Evolutionary conservation across 1,140 invertebrate genomes (phyloP).

Genomic region (Arctopsyche grandis): DNA sequence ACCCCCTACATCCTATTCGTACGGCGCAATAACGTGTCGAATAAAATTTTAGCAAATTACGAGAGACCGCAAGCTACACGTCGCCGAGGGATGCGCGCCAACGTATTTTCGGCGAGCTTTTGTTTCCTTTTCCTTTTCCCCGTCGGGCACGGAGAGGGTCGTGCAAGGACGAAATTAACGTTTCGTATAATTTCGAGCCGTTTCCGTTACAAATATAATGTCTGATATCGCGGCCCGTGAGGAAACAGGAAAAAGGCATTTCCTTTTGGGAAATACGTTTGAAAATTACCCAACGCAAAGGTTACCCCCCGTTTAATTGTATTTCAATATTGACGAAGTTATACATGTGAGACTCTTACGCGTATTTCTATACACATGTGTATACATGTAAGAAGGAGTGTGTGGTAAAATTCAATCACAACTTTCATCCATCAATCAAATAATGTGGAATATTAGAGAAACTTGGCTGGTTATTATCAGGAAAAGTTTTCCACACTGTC

Average conservation of each 20-base stretch:
- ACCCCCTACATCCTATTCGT: no score
- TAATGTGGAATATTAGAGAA: constrained; percentile 14
- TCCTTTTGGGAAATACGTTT: neutral
- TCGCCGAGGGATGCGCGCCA: constrained; percentile 13
- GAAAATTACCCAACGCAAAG: neutral
- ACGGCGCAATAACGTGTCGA: constrained; percentile 2
- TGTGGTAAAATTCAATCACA: constrained; percentile 3
- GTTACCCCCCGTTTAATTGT: neutral
- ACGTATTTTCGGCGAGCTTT: constrained; percentile 4
- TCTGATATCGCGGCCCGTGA: neutral
- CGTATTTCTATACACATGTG: no score
- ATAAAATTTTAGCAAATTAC: constrained; percentile 32
- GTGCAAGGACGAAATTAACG: constrained; percentile 2
- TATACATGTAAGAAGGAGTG: no score
- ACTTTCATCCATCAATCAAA: neutral
- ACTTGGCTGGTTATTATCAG: constrained; percentile 18
- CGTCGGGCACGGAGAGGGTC: neutral
- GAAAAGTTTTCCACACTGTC: neutral
- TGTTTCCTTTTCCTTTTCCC: constrained; percentile 26
- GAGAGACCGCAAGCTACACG: neutral
- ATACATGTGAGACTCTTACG: no score
- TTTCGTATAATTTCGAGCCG: constrained; percentile 25
- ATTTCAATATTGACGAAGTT: no score
- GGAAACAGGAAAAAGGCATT: constrained; percentile 5
- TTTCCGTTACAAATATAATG: constrained; percentile 23